Base-by-base conservation (phyloP, 2,113 vertebrate species). In the Morone chrysops region DNA sequence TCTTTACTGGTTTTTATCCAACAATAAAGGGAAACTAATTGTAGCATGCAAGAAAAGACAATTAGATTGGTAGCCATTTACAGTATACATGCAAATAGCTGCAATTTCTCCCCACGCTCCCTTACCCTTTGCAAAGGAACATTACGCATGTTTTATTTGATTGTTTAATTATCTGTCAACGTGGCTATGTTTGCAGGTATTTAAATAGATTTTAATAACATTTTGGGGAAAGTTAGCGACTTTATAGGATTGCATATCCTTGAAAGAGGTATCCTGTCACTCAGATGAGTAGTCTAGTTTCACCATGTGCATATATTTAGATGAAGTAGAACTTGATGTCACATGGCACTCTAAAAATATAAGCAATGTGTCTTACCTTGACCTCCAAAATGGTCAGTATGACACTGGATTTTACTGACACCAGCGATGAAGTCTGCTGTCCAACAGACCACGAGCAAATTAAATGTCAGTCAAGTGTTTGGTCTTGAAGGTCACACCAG, bases 51-150 rank as follows among this genome's bases (percentile, higher is more conserved):
- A 31, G 31, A 31, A 31, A 31, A 31, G 31, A 31, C 31, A 31
- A 31, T 31, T 31, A 1, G 2, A 31, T 31, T 31, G 31, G 31
- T 31, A 31, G 31, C 31, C 31, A 31, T 31, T 31, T 31, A 31
- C 31, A 31, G 31, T 31, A 31, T 31, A 31, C 31, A 31, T 2
- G 31, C 31, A 31, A 31, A 31, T 31, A 31, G 31, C 31, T 31
- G 31, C 31, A 51, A 43, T 51, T 25, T 59, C 56, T 57, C 31
- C 18, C 17, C 54, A 22, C 71, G 6, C 31, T 56, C 62, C 13
- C 65, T 22, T 78, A 54, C 84, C 66, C 78, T 75, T 75, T 78
- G 56, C 65, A 53, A 47, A 67, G 31, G 40, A 67, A 69, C 31
- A 57, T 80, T 41, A 66, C 4, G 9, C 1, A 16, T 11, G 0